Conservation (phyloP, 2,113 vertebrate genomes). For the Hylia prasina region DNA sequence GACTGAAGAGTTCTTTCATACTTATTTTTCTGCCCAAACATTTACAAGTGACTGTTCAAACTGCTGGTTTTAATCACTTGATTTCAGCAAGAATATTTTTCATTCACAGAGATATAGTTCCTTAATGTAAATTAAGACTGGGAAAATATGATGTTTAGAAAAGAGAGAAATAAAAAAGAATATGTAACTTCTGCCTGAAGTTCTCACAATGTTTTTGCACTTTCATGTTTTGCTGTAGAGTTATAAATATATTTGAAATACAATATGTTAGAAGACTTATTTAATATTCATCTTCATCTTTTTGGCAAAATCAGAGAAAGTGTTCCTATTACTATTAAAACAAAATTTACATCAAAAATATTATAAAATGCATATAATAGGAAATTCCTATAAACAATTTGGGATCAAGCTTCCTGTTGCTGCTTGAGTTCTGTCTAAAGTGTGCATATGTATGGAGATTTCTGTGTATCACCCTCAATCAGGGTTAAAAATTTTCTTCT, state of each 20-base stretch:
- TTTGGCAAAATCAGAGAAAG: not conserved
- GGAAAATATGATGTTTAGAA: not conserved
- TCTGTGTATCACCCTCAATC: not conserved
- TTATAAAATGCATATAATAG: not conserved
- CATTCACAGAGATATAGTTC: not conserved
- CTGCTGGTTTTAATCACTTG: not conserved
- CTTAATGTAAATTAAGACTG: not conserved
- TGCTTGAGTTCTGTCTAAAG: not conserved
- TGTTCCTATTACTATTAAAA: not conserved
- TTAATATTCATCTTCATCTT: not conserved
- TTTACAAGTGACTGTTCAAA: not conserved
- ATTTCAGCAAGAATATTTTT: not conserved
- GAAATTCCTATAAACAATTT: not conserved
- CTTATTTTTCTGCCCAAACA: not conserved
- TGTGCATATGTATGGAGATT: not conserved
- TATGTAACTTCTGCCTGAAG: not conserved
- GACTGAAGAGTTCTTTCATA: not conserved
- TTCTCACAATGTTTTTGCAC: not conserved
- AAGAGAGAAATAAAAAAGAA: not conserved
- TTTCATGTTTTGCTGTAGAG: not conserved
- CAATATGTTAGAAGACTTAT: fast-evolving
- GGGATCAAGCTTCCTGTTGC: not conserved
- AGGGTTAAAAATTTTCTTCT: not conserved
- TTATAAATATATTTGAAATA: not conserved
- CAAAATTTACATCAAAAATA: not conserved